These are phyloP conservation scores for Luscinia megarhynchos DNA, from an alignment of 2,797 vertebrate genomes.

Conservation along the genomic window DNA sequence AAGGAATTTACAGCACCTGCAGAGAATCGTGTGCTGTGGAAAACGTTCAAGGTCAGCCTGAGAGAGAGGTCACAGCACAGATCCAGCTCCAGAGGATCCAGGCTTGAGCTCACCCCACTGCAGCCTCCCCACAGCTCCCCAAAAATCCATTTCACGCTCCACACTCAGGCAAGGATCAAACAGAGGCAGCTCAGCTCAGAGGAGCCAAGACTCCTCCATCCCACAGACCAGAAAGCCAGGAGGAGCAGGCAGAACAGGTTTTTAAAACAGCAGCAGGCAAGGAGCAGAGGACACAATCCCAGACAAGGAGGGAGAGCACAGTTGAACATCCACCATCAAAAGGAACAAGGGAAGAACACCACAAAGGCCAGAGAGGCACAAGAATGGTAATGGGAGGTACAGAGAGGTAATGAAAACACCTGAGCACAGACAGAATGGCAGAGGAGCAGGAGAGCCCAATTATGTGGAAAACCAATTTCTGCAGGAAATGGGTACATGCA, in stretches of 20 bases:
- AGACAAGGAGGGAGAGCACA: background rate
- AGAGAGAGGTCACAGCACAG: constrained; percentile 42
- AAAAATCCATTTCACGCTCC: background rate
- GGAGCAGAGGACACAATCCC: background rate
- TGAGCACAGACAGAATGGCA: background rate
- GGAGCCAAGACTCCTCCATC: background rate
- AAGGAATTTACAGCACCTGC: constrained; percentile 65
- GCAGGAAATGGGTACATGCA: background rate
- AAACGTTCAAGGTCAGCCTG: constrained; percentile 48
- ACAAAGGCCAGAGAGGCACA: background rate
- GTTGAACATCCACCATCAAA: constrained; percentile 14
- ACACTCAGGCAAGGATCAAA: background rate
- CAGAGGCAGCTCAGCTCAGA: background rate
- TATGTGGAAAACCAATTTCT: background rate
- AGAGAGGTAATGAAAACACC: background rate
- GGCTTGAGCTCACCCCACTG: background rate
- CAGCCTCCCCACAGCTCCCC: constrained; percentile 9
- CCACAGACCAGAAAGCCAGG: background rate
- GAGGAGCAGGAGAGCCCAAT: background rate
- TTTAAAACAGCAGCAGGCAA: constrained; percentile 1
- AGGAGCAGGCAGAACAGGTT: constrained; percentile 50
- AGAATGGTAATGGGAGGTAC: background rate
- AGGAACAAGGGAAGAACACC: background rate
- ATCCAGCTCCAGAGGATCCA: background rate
- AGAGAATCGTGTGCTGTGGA: constrained; percentile 38